Percentiles rank a stretch among this genome's conserved stretches.
Evolutionary conservation across 2,113 vertebrate species (phyloP).

Genomic region (Catharus bicknelli): DNA sequence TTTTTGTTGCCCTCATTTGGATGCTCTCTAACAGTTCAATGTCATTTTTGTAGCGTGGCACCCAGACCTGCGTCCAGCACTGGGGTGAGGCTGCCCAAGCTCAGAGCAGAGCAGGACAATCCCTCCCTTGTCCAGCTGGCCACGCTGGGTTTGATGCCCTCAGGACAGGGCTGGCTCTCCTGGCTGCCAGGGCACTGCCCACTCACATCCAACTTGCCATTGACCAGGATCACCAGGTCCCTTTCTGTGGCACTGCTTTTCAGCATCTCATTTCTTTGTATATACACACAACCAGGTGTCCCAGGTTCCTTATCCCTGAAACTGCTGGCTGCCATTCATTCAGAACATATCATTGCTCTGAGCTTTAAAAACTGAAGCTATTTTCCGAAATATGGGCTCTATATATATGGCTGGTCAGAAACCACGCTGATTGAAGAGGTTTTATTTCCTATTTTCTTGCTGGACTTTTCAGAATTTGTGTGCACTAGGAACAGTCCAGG

Average conservation of each 20-base stretch:
- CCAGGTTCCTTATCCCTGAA: neutral
- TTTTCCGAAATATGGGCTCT: neutral
- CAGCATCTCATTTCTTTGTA: neutral
- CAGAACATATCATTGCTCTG: neutral
- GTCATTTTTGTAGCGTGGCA: rapidly evolving
- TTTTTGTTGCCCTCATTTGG: neutral
- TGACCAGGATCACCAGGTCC: rapidly evolving
- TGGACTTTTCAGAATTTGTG: neutral
- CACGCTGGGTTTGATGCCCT: rapidly evolving
- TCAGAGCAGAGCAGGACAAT: neutral
- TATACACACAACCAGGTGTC: neutral
- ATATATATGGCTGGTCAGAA: neutral
- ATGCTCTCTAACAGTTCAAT: rapidly evolving
- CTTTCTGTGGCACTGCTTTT: neutral
- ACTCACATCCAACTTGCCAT: rapidly evolving
- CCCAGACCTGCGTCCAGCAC: neutral
- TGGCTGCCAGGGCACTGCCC: neutral
- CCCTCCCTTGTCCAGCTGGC: rapidly evolving
- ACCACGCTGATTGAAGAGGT: neutral
- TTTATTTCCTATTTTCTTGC: neutral
- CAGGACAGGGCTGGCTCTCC: rapidly evolving
- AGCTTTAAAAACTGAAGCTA: neutral
- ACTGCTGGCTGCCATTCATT: neutral
- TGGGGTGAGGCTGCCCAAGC: rapidly evolving
- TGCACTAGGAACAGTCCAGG: neutral